phyloP scores from a whole-genome alignment of 2,113 vertebrate genomes.

The Seriola aureovittata region DNA sequence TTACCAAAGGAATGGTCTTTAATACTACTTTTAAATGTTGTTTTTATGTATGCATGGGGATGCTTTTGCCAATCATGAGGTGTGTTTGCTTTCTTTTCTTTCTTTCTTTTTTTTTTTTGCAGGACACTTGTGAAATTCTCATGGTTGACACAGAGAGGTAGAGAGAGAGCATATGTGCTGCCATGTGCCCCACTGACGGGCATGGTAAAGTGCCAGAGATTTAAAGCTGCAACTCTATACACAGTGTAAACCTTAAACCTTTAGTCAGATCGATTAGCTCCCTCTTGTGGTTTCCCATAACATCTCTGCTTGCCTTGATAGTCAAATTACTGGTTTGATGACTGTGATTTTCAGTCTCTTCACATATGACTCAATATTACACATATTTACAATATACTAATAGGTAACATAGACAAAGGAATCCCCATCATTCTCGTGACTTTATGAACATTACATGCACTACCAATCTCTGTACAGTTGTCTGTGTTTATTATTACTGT shows the following conservation, averaged over 20 bases:
- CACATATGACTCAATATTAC: slow-evolving; percentile 31
- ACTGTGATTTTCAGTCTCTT: slow-evolving; percentile 45
- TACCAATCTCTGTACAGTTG: slow-evolving; percentile 53
- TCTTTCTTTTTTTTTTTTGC: slow-evolving; percentile 8
- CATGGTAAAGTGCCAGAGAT: slow-evolving; percentile 69
- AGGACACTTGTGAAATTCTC: slow-evolving; percentile 47
- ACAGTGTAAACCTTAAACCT: slow-evolving; percentile 58
- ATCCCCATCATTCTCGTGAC: slow-evolving; percentile 26
- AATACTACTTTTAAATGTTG: slow-evolving; percentile 53
- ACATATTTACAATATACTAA: slow-evolving; percentile 41
- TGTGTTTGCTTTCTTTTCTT: neutral
- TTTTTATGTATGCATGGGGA: slow-evolving; percentile 62
- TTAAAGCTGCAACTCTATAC: slow-evolving; percentile 42
- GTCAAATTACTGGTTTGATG: slow-evolving; percentile 59
- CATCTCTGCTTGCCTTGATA: slow-evolving; percentile 61
- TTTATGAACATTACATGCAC: slow-evolving; percentile 47
- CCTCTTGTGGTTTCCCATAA: slow-evolving; percentile 71
- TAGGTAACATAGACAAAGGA: slow-evolving; percentile 46
- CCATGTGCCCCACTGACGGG: slow-evolving; percentile 64
- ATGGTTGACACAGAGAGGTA: slow-evolving; percentile 50
- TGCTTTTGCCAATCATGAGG: slow-evolving; percentile 64
- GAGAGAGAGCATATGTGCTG: slow-evolving; percentile 63
- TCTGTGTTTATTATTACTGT: slow-evolving; percentile 40
- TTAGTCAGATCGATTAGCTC: slow-evolving; percentile 48
- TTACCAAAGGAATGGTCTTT: slow-evolving; percentile 81